Evolutionary conservation across 2,888 invertebrate genomes (phyloP).

Genomic region (Mycalesis mineus): DNA sequence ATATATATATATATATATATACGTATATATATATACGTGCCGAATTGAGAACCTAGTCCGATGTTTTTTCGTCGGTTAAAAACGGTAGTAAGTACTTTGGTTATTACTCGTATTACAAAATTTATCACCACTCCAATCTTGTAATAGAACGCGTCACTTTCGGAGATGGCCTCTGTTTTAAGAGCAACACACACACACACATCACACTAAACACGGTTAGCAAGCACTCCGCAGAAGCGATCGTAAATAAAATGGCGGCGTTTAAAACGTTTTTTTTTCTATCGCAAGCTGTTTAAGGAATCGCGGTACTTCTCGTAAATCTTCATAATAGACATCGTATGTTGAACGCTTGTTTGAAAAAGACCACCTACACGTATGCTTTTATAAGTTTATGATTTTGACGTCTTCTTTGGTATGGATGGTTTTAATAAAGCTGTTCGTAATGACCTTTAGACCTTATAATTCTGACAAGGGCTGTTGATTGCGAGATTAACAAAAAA

Average conservation of each 20-base stretch:
- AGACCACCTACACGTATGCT: conserved; percentile 27
- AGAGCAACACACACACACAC: conserved; percentile 23
- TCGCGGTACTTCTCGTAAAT: conserved; percentile 52
- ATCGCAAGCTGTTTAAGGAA: conserved; percentile 43
- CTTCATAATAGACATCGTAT: conserved; percentile 39
- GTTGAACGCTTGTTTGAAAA: conserved; percentile 31
- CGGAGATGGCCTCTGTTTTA: conserved; percentile 22
- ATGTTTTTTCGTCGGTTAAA: no score
- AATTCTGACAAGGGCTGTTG: no score
- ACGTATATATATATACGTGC: no score
- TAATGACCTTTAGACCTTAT: no score
- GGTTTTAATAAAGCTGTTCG: no score
- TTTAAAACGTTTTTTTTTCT: conserved; percentile 47
- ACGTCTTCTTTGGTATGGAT: no score
- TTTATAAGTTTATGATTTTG: no score
- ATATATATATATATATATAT: no score
- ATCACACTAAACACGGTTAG: conserved; percentile 47
- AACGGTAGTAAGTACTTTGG: no score
- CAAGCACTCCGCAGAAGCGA: conserved; percentile 40
- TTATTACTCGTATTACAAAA: not conserved
- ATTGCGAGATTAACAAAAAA: no score
- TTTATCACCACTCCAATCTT: conserved; percentile 20
- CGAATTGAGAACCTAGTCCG: no score
- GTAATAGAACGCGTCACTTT: conserved; percentile 20
- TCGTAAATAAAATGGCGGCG: conserved; percentile 47